Evolutionary conservation across 2,888 invertebrate genomes (phyloP).

Genomic region (Apantesis nais): DNA sequence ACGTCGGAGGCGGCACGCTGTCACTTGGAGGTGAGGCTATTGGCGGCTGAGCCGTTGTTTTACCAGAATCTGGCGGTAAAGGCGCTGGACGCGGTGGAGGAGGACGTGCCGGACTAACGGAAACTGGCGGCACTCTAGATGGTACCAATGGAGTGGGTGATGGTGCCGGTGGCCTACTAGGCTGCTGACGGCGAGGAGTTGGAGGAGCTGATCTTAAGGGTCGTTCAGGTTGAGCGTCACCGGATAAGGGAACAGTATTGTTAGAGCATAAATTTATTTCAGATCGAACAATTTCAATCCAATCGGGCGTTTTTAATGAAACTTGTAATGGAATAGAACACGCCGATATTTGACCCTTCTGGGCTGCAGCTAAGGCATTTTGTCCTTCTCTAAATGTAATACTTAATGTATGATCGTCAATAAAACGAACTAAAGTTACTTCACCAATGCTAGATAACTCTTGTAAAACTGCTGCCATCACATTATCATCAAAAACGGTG

Average conservation of each 20-base stretch:
- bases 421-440: slow-evolving; percentile 95
- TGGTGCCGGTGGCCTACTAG: slow-evolving; percentile 87
- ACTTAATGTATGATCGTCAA: slow-evolving; percentile 93
- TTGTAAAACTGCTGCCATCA: slow-evolving; percentile 92
- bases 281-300: slow-evolving; percentile 92
- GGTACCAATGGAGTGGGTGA: slow-evolving; percentile 80
- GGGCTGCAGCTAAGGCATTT: slow-evolving; percentile 91
- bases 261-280: slow-evolving; percentile 94
- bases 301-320: slow-evolving; percentile 92
- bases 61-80: slow-evolving; percentile 80
- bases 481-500: slow-evolving; percentile 91
- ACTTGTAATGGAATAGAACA: slow-evolving; percentile 89
- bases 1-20: slow-evolving; percentile 87
- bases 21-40: slow-evolving; percentile 83
- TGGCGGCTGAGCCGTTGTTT: slow-evolving; percentile 67
- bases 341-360: slow-evolving; percentile 85
- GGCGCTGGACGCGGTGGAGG: slow-evolving; percentile 87
- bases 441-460: slow-evolving; percentile 94
- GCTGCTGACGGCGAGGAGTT: slow-evolving; percentile 82
- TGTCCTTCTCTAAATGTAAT: slow-evolving; percentile 96
- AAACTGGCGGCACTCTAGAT: slow-evolving; percentile 76
- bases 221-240: slow-evolving; percentile 68
- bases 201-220: slow-evolving; percentile 78
- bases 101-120: slow-evolving; percentile 81
- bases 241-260: slow-evolving; percentile 92